Percentiles rank a stretch among this genome's conserved stretches.
These are phyloP conservation scores for Lasioglossum albipes DNA, from an alignment of 1,140 invertebrate genomes.

Conservation along the genomic window DNA sequence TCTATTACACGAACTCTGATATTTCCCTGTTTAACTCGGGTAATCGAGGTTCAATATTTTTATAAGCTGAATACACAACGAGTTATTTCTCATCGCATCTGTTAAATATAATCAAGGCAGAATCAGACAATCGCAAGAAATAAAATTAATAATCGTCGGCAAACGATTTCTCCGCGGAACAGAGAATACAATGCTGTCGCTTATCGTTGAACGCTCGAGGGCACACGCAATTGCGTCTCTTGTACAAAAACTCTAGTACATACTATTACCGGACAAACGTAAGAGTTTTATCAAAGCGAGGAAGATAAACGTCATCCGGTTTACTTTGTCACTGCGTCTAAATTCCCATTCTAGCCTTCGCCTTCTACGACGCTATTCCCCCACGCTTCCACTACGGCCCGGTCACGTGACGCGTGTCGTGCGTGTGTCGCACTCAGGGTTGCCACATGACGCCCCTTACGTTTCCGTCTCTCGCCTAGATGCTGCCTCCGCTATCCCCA, in stretches of 20 bases:
- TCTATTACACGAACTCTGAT: no score
- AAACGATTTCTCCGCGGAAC: neutral
- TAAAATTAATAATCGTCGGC: neutral
- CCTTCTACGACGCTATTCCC: no score
- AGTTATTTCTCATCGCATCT: no score
- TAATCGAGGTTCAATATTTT: no score
- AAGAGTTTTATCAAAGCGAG: constrained; percentile 12
- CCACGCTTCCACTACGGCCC: no score
- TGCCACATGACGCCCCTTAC: no score
- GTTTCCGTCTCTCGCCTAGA: no score
- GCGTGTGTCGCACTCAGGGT: no score
- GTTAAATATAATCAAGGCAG: neutral
- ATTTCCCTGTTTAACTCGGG: no score
- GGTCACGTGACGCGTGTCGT: no score
- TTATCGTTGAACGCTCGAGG: neutral
- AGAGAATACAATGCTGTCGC: neutral
- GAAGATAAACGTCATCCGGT: constrained; percentile 57
- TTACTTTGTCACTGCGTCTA: constrained; percentile 30
- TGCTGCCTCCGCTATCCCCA: no score
- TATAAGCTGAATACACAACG: no score
- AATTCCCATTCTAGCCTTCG: neutral
- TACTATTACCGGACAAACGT: neutral
- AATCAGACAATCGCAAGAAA: neutral
- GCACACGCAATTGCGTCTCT: neutral
- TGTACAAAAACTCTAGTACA: constrained; percentile 8